Evolutionary conservation across 2,888 invertebrate species (phyloP).

Genomic region (Oxystoma pomonae): DNA sequence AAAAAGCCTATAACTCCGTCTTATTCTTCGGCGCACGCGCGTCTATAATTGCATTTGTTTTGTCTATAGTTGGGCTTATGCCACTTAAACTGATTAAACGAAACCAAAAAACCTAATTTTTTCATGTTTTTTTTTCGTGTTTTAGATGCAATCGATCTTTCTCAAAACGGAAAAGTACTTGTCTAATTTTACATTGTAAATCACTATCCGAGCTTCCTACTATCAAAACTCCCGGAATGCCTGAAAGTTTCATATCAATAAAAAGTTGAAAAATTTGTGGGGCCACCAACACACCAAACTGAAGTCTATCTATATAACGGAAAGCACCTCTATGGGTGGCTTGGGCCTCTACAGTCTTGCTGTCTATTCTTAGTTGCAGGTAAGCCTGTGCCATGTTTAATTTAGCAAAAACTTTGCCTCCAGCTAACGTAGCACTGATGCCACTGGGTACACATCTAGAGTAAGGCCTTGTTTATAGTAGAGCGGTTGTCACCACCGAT

Average conservation of each 20-base stretch:
- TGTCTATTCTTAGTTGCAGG: constrained; percentile 36
- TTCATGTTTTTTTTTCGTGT: too few relatives aligned
- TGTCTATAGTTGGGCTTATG: too few relatives aligned
- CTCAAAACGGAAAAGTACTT: too few relatives aligned
- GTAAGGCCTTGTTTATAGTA: constrained; percentile 35
- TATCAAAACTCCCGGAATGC: constrained; percentile 12
- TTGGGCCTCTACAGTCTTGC: constrained; percentile 33
- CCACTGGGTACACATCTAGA: not conserved
- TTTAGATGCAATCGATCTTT: too few relatives aligned
- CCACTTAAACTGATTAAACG: too few relatives aligned
- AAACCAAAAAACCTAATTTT: too few relatives aligned
- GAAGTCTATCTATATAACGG: constrained; percentile 28
- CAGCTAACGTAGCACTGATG: constrained; percentile 23
- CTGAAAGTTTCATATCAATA: constrained; percentile 9
- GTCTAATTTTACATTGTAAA: too few relatives aligned
- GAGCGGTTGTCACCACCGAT: constrained; percentile 32
- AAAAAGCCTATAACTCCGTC: too few relatives aligned
- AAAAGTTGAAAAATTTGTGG: constrained; percentile 14
- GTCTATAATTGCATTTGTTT: too few relatives aligned
- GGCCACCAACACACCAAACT: constrained; percentile 23
- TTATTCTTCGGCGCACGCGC: too few relatives aligned
- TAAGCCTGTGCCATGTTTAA: constrained; percentile 41
- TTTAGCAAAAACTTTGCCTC: constrained; percentile 37
- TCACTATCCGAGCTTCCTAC: too few relatives aligned
- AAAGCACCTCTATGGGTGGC: constrained; percentile 40